phyloP scores from a whole-genome alignment of 2,113 vertebrate species.

The Gorsachius goisagi region DNA sequence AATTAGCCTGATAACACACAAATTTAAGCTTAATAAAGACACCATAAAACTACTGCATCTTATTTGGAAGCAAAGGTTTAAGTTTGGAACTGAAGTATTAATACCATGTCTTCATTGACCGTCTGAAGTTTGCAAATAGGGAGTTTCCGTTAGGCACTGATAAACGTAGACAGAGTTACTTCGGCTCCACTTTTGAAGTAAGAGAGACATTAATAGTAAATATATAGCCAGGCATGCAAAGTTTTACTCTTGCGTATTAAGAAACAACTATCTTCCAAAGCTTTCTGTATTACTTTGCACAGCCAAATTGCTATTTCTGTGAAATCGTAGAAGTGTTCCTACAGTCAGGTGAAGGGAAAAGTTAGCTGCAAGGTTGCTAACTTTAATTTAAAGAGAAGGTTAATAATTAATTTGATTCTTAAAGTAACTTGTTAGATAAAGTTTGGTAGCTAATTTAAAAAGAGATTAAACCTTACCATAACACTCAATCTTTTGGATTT shows the following conservation, averaged over 20 bases:
- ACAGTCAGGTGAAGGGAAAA: background rate
- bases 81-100: background rate
- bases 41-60: background rate
- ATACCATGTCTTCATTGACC: background rate
- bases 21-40: background rate
- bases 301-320: background rate
- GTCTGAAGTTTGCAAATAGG: background rate
- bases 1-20: background rate
- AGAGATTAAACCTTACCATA: background rate
- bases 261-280: background rate
- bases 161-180: background rate
- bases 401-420: background rate
- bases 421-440: background rate
- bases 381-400: background rate
- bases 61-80: background rate
- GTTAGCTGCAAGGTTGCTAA: background rate
- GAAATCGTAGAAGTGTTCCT: background rate
- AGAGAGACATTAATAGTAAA: background rate
- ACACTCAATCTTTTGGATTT: background rate
- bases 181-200: background rate
- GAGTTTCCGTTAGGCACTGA: background rate
- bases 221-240: background rate
- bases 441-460: background rate
- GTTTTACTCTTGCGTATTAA: background rate
- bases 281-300: background rate